Base-by-base conservation (phyloP, 2,797 vertebrate species). In the Pangasius larnaudii region DNA sequence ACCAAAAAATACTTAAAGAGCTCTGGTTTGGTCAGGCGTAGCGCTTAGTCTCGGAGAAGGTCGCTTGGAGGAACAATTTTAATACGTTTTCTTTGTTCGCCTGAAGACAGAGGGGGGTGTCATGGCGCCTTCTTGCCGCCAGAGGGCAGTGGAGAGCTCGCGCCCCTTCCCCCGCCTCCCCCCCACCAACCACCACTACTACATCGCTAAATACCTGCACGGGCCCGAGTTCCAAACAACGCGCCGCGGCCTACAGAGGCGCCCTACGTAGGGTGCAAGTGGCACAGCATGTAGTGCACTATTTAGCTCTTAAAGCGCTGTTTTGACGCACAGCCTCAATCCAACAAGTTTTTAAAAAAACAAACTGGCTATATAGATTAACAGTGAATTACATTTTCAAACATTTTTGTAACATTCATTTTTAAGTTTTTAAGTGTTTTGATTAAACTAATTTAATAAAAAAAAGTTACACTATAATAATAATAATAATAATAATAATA, bases 91-190 rank as follows among this genome's bases (percentile, higher is more conserved):
- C 93, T 94, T 93, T 94, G 94, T 94, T 94, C 94, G 94, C 91
- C 93, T 89, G 90, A 94, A 95, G 95, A 95, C 93, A 94, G 18
- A 16, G 85, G 84, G 42, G 84, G 42, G 69, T 95, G 96, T 94
- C 94, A 91, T 96, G 90, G 88, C 93, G 92, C 93, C 91, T 90
- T 90, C 92, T 93, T 90, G 93, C 93, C 96, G 93, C 95, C 93
- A 96, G 96, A 93, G 93, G 96, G 95, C 95, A 93, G 92, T 92
- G 89, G 92, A 89, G 86, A 91, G 94, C 30, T 3, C 53, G 92
- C 91, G 72, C 81, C 27, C 61, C 88, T n/a, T 39, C 36, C 36
- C 69, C 79, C 92, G 91, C 91, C 90, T 92, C 91, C 93, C 91
- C 91, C 91, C 4, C 10, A 2, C 5, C 0, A 5, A 1, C 88